Percentiles rank a stretch among this genome's conserved stretches.
These are phyloP conservation scores for Strix uralensis DNA, from an alignment of 2,113 vertebrate species.

Conservation along the genomic window DNA sequence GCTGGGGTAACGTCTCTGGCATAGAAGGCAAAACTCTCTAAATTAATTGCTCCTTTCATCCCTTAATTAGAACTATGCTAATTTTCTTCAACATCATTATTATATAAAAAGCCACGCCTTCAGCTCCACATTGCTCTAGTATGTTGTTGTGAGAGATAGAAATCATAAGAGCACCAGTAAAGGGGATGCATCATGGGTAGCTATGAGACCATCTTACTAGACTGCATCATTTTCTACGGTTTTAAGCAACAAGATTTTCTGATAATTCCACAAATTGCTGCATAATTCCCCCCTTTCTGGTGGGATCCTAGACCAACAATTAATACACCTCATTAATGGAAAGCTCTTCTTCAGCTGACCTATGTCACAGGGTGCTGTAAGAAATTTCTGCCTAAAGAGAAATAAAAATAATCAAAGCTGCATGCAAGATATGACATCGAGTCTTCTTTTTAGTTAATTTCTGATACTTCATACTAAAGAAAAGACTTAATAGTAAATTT, in stretches of 20 bases:
- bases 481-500: neutral
- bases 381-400: neutral
- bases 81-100: slow-evolving; percentile 32
- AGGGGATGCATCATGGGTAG: neutral
- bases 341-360: neutral
- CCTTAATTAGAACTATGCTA: slow-evolving; percentile 3
- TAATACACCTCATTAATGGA: neutral
- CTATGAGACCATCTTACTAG: neutral
- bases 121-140: neutral
- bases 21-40: neutral
- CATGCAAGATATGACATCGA: accelerated
- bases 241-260: neutral
- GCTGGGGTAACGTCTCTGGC: neutral
- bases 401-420: neutral
- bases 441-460: neutral
- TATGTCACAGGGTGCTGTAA: neutral
- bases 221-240: neutral
- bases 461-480: neutral
- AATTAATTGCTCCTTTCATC: slow-evolving; percentile 17
- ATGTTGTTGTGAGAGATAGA: neutral
- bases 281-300: neutral
- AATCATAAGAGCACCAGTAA: neutral
- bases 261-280: neutral
- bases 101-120: neutral
- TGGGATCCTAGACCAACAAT: neutral